Conservation (phyloP, 2,888 invertebrate genomes). For the Megalurothrips usitatus region DNA sequence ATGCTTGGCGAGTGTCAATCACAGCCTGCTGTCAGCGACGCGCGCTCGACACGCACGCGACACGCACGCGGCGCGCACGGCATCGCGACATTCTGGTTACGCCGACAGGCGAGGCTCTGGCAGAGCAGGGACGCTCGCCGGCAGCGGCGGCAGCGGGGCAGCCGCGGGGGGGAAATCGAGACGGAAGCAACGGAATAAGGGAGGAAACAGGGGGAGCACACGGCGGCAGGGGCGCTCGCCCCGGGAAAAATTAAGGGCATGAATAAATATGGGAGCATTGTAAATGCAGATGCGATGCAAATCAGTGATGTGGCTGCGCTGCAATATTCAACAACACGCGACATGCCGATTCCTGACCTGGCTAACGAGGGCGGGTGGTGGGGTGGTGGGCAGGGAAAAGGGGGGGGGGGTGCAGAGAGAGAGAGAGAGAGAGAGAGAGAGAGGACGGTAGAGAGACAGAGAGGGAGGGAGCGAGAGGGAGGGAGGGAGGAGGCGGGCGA, state of each 20-base stretch:
- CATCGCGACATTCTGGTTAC: no score
- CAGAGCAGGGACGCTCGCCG: no score
- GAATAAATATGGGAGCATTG: conserved; percentile 23
- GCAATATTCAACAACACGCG: conserved; percentile 26
- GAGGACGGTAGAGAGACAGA: no score
- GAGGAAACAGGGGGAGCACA: background rate
- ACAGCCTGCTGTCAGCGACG: no score
- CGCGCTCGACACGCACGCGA: no score
- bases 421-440: no score
- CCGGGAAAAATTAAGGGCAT: conserved; percentile 23
- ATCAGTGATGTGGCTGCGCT: conserved; percentile 21
- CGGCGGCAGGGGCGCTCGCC: background rate
- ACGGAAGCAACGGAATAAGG: background rate
- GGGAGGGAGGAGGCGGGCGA: no score
- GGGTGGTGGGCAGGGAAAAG: background rate
- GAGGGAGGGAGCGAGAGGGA: no score
- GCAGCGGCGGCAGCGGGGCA: background rate
- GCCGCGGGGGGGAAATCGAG: background rate
- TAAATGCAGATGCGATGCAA: conserved; percentile 21
- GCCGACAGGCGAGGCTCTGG: no score
- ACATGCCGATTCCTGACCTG: conserved; percentile 24
- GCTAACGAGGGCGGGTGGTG: background rate
- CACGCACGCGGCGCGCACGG: no score
- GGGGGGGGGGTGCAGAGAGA: background rate
- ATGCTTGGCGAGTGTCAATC: no score